phyloP scores from a whole-genome alignment of 2,888 invertebrate genomes.

The Spicauda simplicius region DNA sequence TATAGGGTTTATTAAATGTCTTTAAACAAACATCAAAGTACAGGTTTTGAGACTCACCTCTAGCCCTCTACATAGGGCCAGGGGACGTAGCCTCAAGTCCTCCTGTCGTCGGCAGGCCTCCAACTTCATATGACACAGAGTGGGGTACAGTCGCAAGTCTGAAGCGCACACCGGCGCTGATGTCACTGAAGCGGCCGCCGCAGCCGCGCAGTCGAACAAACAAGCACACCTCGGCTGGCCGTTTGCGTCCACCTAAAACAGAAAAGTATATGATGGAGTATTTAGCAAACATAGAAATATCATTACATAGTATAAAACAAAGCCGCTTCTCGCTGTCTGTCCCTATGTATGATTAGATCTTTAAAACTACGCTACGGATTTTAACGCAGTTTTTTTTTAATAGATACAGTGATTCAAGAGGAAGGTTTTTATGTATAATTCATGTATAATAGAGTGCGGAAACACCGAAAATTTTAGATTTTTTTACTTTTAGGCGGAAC shows the following conservation, averaged over 20 bases:
- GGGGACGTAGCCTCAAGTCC: conserved; percentile 89
- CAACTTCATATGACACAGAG: conserved; percentile 93
- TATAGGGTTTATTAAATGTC: too few relatives aligned
- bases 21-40: not conserved
- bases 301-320: too few relatives aligned
- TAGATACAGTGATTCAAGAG: too few relatives aligned
- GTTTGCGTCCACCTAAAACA: conserved; percentile 84
- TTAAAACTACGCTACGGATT: too few relatives aligned
- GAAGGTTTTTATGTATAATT: too few relatives aligned
- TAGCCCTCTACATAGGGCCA: conserved; percentile 91
- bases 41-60: conserved; percentile 86
- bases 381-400: too few relatives aligned
- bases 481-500: too few relatives aligned
- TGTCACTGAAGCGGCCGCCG: conserved; percentile 78
- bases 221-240: conserved; percentile 88
- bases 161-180: conserved; percentile 92
- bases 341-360: too few relatives aligned
- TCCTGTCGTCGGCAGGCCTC: conserved; percentile 93
- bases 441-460: too few relatives aligned
- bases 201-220: conserved; percentile 90
- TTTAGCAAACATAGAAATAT: too few relatives aligned
- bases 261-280: not conserved
- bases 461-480: too few relatives aligned
- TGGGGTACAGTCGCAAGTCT: conserved; percentile 91
- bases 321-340: too few relatives aligned